Evolutionary conservation across 2,113 vertebrate genomes (phyloP).

Genomic region (Colinus virginianus): DNA sequence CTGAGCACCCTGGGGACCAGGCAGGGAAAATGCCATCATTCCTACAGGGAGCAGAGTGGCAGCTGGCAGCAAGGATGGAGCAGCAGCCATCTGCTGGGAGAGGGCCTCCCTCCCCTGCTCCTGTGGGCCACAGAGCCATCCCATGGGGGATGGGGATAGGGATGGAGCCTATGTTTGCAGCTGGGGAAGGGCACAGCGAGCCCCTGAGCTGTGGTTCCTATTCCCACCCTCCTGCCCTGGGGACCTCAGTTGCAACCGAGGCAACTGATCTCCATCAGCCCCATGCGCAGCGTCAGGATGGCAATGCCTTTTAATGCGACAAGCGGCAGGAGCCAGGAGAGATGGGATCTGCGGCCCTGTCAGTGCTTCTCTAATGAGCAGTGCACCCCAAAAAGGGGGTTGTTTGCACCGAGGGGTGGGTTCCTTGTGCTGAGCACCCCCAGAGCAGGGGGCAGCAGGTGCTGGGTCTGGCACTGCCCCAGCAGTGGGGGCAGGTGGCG

Average conservation of each 20-base stretch:
- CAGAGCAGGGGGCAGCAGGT: background rate
- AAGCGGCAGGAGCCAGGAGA: background rate
- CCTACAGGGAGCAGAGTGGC: background rate
- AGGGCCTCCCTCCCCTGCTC: background rate
- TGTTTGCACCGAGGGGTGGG: too few relatives aligned
- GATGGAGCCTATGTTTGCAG: background rate
- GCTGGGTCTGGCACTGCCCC: background rate
- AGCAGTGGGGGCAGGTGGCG: background rate
- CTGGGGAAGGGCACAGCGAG: background rate
- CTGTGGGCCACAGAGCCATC: background rate
- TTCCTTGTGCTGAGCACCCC: background rate
- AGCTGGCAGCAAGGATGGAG: conserved; percentile 5
- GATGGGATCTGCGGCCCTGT: too few relatives aligned
- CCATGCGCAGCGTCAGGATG: conserved; percentile 66
- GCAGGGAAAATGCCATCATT: background rate
- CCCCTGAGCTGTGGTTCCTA: accelerated
- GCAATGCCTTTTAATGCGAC: conserved; percentile 77
- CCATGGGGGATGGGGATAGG: background rate
- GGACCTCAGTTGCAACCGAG: background rate
- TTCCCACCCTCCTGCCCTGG: background rate
- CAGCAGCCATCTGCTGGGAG: conserved; percentile 22
- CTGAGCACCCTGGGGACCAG: background rate
- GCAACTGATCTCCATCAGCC: conserved; percentile 43
- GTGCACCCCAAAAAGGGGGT: too few relatives aligned
- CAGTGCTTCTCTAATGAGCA: too few relatives aligned